Base-by-base conservation (phyloP, 2,797 vertebrate species). In the Pterois miles region DNA sequence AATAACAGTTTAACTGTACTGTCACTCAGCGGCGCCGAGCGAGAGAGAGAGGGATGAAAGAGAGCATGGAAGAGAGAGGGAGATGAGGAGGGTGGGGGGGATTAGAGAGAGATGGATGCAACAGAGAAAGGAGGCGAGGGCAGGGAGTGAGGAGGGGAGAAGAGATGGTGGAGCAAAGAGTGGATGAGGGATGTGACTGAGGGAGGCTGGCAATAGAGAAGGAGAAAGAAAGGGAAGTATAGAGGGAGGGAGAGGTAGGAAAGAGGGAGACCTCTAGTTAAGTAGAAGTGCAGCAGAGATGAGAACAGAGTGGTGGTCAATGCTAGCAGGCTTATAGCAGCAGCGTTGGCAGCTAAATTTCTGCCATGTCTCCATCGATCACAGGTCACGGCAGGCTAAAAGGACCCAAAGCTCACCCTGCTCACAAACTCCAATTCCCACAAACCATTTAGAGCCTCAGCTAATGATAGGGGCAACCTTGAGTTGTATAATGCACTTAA, bases 31-130 rank as follows among this genome's bases (percentile, higher is more conserved):
- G 43, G 78, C 59, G 33, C 64, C 1, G 20, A 74, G 59, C 72
- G 63, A 54, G 74, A 80, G 62, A 38, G 52, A 65, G 53, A 66
- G 64, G 80, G 77, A 82, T 86, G 74, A 80, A 79, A 79, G 82
- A 67, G 80, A 85, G 74, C 56, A 56, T 57, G 69, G 57, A 69
- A 40, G 65, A 10, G 29, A 6, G 40, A 48, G 33, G 31, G 48
- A 33, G 54, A 27, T 38, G 71, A 27, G 67, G 58, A 75, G 57
- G 71, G 63, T 76, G 54, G 71, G 63, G 72, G 80, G 27, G 72
- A 88, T 83, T 86, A 86, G 84, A 59, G 75, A 80, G 76, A 85
- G 87, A 90, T 88, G 87, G 86, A 91, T 90, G 86, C 83, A 82
- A 83, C 52, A 8, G 64, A 65, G 68, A 57, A 36, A 72, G 77